Conservation (phyloP, 2,888 invertebrate species). For the Anodontia alba region DNA sequence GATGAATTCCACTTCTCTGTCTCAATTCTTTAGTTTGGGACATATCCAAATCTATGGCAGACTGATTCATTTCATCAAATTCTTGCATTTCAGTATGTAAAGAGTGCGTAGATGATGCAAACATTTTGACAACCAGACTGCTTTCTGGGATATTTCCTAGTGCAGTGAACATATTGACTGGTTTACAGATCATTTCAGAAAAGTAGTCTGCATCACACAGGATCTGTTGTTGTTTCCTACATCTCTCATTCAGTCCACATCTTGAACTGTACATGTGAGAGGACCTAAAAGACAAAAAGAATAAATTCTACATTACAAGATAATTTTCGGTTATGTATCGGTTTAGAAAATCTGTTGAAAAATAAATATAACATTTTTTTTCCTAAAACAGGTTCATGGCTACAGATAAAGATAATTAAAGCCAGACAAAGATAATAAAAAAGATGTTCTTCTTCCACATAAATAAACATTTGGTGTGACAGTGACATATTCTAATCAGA, state of each 20-base stretch:
- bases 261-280: conserved; percentile 32
- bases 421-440: too few species aligned
- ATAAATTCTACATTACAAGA: not conserved
- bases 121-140: conserved; percentile 23
- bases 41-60: conserved; percentile 24
- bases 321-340: not conserved
- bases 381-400: too few species aligned
- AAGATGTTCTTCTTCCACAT: too few species aligned
- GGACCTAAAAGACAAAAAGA: conserved; percentile 33
- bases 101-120: conserved; percentile 21
- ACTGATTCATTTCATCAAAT: not conserved
- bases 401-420: too few species aligned
- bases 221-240: not conserved
- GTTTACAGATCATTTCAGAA: conserved; percentile 41
- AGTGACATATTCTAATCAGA: too few species aligned
- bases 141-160: conserved; percentile 24
- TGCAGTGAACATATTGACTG: conserved; percentile 39
- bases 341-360: not conserved
- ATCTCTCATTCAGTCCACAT: conserved; percentile 21
- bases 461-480: too few species aligned
- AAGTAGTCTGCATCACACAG: conserved; percentile 48
- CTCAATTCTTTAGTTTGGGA: not conserved
- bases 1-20: not conserved
- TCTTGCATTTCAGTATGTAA: conserved; percentile 18
- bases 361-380: too few species aligned